A percentile compares a stretch with the other conserved stretches of the same genome.
Conservation (phyloP, 2,888 invertebrate species). For the Parthenolecanium corni region DNA sequence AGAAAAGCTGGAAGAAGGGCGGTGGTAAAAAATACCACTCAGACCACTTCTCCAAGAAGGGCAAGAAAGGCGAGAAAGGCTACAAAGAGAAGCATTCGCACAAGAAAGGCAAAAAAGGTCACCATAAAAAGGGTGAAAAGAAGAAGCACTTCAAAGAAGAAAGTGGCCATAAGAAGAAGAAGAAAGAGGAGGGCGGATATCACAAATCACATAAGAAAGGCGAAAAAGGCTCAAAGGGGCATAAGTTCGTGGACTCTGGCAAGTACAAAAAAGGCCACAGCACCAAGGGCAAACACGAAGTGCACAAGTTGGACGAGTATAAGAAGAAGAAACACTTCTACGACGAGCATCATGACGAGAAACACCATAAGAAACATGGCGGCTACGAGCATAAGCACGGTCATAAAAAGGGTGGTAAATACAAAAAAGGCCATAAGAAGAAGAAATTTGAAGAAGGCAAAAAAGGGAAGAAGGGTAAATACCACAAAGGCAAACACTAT, state of each 20-base stretch:
- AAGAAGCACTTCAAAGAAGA: constrained; percentile 50
- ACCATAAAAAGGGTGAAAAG: constrained; percentile 56
- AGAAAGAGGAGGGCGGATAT: constrained; percentile 54
- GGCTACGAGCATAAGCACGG: constrained; percentile 63
- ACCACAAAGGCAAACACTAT: constrained; percentile 68
- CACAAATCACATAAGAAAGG: constrained; percentile 52
- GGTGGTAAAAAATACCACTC: constrained; percentile 55
- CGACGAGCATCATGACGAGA: constrained; percentile 71
- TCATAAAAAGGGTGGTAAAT: constrained; percentile 68
- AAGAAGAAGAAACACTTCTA: constrained; percentile 78
- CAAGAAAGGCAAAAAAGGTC: constrained; percentile 58
- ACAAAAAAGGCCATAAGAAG: constrained; percentile 70
- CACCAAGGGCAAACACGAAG: constrained; percentile 73
- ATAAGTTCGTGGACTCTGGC: constrained; percentile 55
- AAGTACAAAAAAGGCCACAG: constrained; percentile 73
- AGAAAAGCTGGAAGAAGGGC: constrained; percentile 49
- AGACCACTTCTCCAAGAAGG: constrained; percentile 52
- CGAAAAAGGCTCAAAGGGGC: constrained; percentile 55
- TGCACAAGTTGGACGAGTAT: constrained; percentile 73
- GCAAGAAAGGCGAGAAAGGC: constrained; percentile 59
- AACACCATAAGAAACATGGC: constrained; percentile 70
- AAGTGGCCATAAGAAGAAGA: constrained; percentile 50
- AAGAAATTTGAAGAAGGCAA: constrained; percentile 63
- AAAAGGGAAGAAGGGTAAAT: constrained; percentile 67
- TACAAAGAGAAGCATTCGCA: constrained; percentile 58